These are phyloP conservation scores for Drymonia ruficornis DNA, from an alignment of 2,888 invertebrate species.

Conservation along the genomic window DNA sequence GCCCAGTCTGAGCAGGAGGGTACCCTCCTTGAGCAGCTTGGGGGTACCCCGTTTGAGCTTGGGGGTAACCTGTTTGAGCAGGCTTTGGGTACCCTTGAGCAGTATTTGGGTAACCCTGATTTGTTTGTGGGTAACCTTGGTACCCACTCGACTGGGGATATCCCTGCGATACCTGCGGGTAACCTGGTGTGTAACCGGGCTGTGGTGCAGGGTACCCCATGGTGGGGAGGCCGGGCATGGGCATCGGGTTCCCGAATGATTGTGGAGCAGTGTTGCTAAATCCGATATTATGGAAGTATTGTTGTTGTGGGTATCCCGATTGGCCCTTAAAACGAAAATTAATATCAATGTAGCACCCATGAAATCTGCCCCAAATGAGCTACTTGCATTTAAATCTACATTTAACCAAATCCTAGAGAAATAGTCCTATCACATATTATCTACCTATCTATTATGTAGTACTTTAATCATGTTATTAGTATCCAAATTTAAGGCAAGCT, in stretches of 20 bases:
- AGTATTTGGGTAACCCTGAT: conserved; percentile 48
- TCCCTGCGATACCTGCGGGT: conserved; percentile 64
- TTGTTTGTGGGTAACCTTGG: conserved; percentile 51
- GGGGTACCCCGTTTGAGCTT: conserved; percentile 15
- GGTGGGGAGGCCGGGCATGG: conserved; percentile 74
- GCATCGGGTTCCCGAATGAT: conserved; percentile 79
- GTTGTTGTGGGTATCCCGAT: conserved; percentile 80
- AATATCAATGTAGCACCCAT: conserved; percentile 39
- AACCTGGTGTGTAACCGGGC: conserved; percentile 63
- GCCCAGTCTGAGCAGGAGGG: conserved; percentile 39
- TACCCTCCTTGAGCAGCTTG: conserved; percentile 48
- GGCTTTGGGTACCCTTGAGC: conserved; percentile 37
- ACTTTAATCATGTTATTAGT: no score
- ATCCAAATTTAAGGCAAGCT: no score
- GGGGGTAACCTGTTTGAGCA: conserved; percentile 17
- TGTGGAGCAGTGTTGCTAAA: conserved; percentile 78
- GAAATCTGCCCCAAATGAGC: neutral
- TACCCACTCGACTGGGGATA: conserved; percentile 52
- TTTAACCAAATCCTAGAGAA: no score
- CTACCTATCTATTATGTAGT: no score
- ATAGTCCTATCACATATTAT: no score
- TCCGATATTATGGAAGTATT: conserved; percentile 78
- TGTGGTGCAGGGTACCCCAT: conserved; percentile 71
- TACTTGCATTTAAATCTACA: no score
- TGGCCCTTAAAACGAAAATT: conserved; percentile 79